These are phyloP conservation scores for Platanista minor DNA, from an alignment of 2,113 vertebrate species.

Conservation along the genomic window DNA sequence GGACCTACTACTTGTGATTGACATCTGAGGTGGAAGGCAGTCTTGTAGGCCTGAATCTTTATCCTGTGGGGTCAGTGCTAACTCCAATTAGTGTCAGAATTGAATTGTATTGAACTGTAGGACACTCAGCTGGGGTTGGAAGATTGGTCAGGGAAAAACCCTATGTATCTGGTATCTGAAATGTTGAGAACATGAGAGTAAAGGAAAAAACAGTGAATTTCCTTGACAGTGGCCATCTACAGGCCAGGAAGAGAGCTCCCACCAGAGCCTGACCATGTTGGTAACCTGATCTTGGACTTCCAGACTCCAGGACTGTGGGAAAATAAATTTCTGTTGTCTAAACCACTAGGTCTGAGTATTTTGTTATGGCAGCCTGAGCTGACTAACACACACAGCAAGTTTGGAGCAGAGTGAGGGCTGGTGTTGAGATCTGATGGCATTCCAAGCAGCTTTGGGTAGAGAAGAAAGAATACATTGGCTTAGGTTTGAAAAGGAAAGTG, in stretches of 20 bases:
- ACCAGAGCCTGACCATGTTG: background rate
- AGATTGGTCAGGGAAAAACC: background rate
- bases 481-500: conserved; percentile 2
- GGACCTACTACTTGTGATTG: background rate
- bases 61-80: background rate
- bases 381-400: background rate
- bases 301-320: background rate
- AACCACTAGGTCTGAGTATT: background rate
- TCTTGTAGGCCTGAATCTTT: background rate
- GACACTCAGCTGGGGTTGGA: background rate
- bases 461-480: background rate
- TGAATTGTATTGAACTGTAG: background rate
- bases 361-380: background rate
- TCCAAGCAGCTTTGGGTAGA: background rate
- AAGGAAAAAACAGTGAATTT: background rate
- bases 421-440: background rate
- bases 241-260: background rate
- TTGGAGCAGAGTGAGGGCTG: background rate
- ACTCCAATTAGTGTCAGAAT: background rate
- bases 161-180: background rate
- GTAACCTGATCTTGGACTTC: background rate
- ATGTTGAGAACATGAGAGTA: background rate
- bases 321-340: background rate
- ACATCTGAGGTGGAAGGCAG: background rate
- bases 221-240: too few species aligned